Percentiles rank a stretch among this genome's conserved stretches.
phyloP scores from a whole-genome alignment of 2,888 invertebrate genomes.

The Lasioglossum morio region DNA sequence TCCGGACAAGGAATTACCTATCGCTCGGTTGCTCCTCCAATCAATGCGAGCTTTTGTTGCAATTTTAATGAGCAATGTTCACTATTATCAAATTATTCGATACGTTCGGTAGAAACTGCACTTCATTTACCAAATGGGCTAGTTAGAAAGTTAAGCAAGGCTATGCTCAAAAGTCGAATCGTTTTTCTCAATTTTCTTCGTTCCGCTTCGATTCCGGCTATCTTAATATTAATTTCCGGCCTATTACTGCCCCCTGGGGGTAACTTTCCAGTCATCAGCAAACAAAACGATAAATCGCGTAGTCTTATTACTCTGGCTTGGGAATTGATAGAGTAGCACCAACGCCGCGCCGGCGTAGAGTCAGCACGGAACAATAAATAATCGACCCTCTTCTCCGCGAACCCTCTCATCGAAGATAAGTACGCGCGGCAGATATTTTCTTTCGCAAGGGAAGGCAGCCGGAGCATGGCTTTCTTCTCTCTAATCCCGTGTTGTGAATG shows the following conservation, averaged over 20 bases:
- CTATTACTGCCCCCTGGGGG: slow-evolving; percentile 13
- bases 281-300: slow-evolving; percentile 58
- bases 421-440: slow-evolving; percentile 61
- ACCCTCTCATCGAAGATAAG: slow-evolving; percentile 55
- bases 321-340: slow-evolving; percentile 37
- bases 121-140: not conserved
- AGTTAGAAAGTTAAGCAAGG: not conserved
- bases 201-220: not conserved
- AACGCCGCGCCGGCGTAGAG: slow-evolving; percentile 10
- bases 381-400: slow-evolving; percentile 26
- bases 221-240: slow-evolving; percentile 30
- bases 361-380: slow-evolving; percentile 62
- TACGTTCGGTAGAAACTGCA: not conserved
- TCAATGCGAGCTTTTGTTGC: not conserved
- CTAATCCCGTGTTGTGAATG: slow-evolving; percentile 54
- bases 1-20: not conserved
- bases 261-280: slow-evolving; percentile 23
- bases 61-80: not conserved
- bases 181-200: slow-evolving; percentile 14
- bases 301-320: slow-evolving; percentile 61
- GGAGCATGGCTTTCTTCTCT: not conserved
- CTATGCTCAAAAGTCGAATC: not conserved
- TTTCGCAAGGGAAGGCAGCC: not conserved
- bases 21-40: not conserved
- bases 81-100: not conserved